A percentile compares a stretch with the other conserved stretches of the same genome.
Evolutionary conservation across 2,797 vertebrate species (phyloP).

Genomic region (Petrocephalus schoutedeni): DNA sequence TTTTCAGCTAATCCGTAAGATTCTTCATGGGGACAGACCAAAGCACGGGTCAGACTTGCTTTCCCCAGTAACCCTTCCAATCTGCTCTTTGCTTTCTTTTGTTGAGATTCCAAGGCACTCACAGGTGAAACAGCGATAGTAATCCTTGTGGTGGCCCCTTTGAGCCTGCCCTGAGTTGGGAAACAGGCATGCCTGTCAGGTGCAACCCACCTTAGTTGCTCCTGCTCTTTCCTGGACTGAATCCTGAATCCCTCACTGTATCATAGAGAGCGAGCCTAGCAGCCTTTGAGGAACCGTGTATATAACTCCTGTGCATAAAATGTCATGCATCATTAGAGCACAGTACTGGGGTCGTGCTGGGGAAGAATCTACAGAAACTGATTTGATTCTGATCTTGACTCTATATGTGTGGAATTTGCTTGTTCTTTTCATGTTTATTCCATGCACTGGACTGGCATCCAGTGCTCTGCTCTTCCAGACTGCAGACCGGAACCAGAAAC

Average conservation of each 20-base stretch:
- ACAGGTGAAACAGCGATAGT: neutral
- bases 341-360: neutral
- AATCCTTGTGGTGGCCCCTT: neutral
- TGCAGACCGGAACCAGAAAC: neutral
- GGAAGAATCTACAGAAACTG: neutral
- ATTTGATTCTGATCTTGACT: neutral
- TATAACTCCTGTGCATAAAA: neutral
- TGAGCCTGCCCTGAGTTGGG: neutral
- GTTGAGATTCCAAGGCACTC: neutral
- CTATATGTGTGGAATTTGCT: neutral
- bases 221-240: neutral
- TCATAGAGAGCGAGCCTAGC: neutral
- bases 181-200: neutral
- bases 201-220: neutral
- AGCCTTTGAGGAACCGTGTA: neutral
- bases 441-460: neutral
- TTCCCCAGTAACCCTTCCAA: neutral
- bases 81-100: neutral
- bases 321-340: neutral
- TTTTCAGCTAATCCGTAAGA: neutral
- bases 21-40: neutral
- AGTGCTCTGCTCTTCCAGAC: neutral
- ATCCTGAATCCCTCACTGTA: neutral
- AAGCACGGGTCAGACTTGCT: neutral
- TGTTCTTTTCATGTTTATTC: neutral